Evolutionary conservation across 2,113 vertebrate genomes (phyloP).

Genomic region (Rynchops niger): DNA sequence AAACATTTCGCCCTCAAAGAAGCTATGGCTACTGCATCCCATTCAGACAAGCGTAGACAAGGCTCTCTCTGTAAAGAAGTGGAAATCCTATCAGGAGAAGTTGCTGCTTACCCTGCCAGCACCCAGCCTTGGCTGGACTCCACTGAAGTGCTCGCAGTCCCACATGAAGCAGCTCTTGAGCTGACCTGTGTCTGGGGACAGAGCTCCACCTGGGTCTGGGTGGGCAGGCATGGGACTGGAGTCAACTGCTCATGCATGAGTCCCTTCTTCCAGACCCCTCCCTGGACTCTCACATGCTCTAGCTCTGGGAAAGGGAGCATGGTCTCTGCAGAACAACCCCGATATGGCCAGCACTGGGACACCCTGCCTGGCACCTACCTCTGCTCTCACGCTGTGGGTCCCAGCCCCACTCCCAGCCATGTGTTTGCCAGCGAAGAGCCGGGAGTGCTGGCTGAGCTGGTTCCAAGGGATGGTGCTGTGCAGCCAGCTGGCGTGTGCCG

Average conservation of each 20-base stretch:
- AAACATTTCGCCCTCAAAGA: background rate
- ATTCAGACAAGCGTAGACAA: background rate
- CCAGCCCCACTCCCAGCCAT: background rate
- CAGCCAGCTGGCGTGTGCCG: background rate
- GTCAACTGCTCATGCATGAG: background rate
- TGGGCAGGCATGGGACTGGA: background rate
- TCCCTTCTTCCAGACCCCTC: background rate
- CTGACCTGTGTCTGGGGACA: background rate
- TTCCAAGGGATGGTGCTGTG: background rate
- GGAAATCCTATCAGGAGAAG: background rate
- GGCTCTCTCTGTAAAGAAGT: background rate
- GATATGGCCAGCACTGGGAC: background rate
- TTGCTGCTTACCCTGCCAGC: background rate
- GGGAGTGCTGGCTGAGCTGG: background rate
- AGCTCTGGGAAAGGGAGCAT: background rate
- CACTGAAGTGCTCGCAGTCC: background rate
- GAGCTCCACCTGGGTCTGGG: background rate
- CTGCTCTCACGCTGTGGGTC: background rate
- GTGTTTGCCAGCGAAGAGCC: background rate
- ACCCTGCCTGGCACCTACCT: background rate
- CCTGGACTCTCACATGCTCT: background rate
- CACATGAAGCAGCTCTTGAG: background rate
- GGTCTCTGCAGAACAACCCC: background rate
- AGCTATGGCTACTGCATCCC: background rate
- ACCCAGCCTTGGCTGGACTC: background rate